Evolutionary conservation across 2,888 invertebrate species (phyloP).

Genomic region (Physocephala rufipes): DNA sequence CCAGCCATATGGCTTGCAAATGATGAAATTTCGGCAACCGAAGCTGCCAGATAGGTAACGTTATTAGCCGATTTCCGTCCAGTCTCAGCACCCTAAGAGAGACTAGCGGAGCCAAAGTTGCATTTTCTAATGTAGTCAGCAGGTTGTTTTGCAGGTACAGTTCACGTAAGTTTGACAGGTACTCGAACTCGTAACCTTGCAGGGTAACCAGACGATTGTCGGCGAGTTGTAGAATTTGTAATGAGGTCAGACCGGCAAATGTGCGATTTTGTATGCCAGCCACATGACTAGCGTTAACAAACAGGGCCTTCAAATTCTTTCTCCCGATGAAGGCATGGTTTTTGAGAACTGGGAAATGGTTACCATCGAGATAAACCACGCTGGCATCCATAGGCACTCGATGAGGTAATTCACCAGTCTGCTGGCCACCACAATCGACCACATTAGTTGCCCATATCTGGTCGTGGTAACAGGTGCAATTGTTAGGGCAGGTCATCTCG

Average conservation of each 20-base stretch:
- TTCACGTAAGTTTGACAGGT: slow-evolving; percentile 80
- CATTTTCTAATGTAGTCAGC: slow-evolving; percentile 81
- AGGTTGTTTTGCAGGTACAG: slow-evolving; percentile 87
- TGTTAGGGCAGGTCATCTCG: slow-evolving; percentile 94
- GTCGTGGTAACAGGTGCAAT: slow-evolving; percentile 95
- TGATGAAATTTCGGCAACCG: slow-evolving; percentile 61
- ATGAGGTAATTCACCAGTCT: slow-evolving; percentile 80
- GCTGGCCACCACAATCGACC: slow-evolving; percentile 87
- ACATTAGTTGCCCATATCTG: slow-evolving; percentile 94
- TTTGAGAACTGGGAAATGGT: slow-evolving; percentile 83
- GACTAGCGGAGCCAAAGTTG: slow-evolving; percentile 79
- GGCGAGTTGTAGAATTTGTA: slow-evolving; percentile 84
- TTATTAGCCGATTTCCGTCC: slow-evolving; percentile 84
- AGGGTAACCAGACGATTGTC: slow-evolving; percentile 82
- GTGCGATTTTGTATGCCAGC: slow-evolving; percentile 90
- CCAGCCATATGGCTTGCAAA: slow-evolving; percentile 69
- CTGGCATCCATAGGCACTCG: slow-evolving; percentile 96
- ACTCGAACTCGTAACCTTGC: slow-evolving; percentile 88
- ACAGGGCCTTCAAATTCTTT: slow-evolving; percentile 87
- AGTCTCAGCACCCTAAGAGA: slow-evolving; percentile 84
- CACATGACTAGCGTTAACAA: slow-evolving; percentile 85
- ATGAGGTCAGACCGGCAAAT: slow-evolving; percentile 85
- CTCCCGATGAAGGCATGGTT: slow-evolving; percentile 93
- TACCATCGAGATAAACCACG: slow-evolving; percentile 91
- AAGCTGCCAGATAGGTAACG: slow-evolving; percentile 82